phyloP scores from a whole-genome alignment of 1,140 invertebrate genomes.

The Antheraea pernyi region DNA sequence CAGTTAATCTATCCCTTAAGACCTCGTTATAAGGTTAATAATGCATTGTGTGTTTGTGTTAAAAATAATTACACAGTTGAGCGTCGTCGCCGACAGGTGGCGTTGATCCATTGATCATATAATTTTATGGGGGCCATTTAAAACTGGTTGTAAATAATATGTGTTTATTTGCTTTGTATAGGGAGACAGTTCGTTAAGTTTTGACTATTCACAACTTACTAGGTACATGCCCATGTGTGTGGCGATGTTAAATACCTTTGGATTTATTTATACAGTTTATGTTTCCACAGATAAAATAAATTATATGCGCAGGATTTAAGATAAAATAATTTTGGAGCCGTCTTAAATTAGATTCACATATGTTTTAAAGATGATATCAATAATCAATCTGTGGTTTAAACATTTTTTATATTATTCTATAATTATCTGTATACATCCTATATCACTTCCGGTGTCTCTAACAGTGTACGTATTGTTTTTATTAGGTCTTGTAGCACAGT shows the following conservation, averaged over 20 bases:
- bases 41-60: not conserved
- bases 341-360: no score
- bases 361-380: no score
- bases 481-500: no score
- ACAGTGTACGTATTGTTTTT: no score
- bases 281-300: not conserved
- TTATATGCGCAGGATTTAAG: not conserved
- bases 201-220: conserved; percentile 9
- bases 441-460: no score
- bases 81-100: conserved; percentile 31
- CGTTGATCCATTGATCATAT: conserved; percentile 38
- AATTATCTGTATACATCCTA: no score
- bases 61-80: conserved; percentile 24
- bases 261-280: not conserved
- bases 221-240: not conserved
- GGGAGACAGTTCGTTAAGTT: conserved; percentile 12
- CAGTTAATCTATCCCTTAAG: not conserved
- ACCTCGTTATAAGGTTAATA: not conserved
- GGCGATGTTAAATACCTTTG: not conserved
- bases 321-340: no score
- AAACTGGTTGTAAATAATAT: conserved; percentile 31
- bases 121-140: conserved; percentile 38
- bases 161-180: conserved; percentile 25
- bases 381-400: no score
- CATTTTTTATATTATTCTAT: no score